Base-by-base conservation (phyloP, 2,113 vertebrate species). In the Lophura nycthemera region DNA sequence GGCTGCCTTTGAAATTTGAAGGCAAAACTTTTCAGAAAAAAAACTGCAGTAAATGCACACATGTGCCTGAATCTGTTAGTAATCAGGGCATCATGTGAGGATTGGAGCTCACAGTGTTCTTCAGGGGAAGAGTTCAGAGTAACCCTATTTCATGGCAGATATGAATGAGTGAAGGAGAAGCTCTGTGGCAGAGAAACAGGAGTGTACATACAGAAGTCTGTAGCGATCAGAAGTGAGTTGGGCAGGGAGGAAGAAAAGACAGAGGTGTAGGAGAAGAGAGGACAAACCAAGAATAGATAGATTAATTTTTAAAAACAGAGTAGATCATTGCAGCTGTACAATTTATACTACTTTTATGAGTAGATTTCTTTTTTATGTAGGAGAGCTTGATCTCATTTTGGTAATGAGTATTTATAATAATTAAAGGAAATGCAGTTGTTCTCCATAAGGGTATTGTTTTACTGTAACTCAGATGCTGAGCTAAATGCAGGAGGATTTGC, bases 1-100 rank as follows among this genome's bases (percentile, higher is more conserved):
- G 64, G 65, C 64, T 88, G 36, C 72, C 59, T 65, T 92, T 72
- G 75, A 90, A 92, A 92, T 92, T n/a, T 72, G 57, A 74, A 92
- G 86, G 56, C 60, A 70, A 59, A 90, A 88, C 16, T 16, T 63
- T 87, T 96, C 36, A 71, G 54, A 56, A 76, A 52, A 52, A 52
- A 78, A 73, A 52, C 61, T 48, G 9, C 16, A 89, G 70, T 73
- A 90, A 84, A 45, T 72, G 54, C 71, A 56, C 3, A 10, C 1
- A 1, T 92, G 80, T 88, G 57, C 75, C 54, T 86, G 75, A 15
- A 10, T 90, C 82, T 70, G 25, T 95, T 88, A 90, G 80, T 83
- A 61, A 77, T 93, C 21, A 93, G 57, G 32, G 18, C 30, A 65
- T 90, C 77, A 38, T 32, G 11, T 54, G 21, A 45, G 81, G 27